Evolutionary conservation across 2,888 invertebrate genomes (phyloP), one percentile per base, ranked within the genome.

Genomic region (Campoletis raptor): DNA sequence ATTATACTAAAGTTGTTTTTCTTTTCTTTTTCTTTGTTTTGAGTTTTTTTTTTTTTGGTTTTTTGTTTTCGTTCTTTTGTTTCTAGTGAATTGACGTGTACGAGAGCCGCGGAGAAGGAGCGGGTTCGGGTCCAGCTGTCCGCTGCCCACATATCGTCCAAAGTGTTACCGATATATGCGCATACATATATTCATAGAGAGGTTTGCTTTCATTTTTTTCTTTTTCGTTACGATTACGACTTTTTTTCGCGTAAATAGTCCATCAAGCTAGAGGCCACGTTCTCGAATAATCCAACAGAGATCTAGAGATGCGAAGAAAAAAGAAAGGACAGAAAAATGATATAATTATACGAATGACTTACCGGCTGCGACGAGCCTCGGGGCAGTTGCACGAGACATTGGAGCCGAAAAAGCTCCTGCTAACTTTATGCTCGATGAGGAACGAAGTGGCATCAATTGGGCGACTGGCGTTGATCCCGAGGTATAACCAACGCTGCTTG

Each of bases 351-450:
- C 7, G 54, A 36, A 21, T 70, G n/a, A 85, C 93, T 91, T 88
- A 95, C 95, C 94, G 90, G 95, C 96, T 15, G 96, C 94, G 77
- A 95, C 95, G 64, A 96, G 94, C n/a, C 96, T 94, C 9, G 96
- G 95, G 36, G 96, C 95, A 52, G 95, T 95, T 64, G 95, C 94
- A 18, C 94, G 90, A 21, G 93, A 91, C 70, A 93, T 83, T 72
- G 94, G 90, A 36, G 94, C 89, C 3, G 94, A 89, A 83, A 94
- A 94, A 81, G 92, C 91, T 79, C 94, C 92, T 36, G 92, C 88
- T 36, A 94, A 90, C 88, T 94, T 94, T 3, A 94, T 91, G 67
- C 92, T 90, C 42, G 94, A 91, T 6, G 94, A 91, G 40, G 94
- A 92, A 64, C 94, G 93, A 37, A 94, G 87, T 21, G 94, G 93